A percentile compares a stretch with the other conserved stretches of the same genome.
Evolutionary conservation across 2,113 vertebrate genomes (phyloP).

Genomic region (Neoarius graeffei): DNA sequence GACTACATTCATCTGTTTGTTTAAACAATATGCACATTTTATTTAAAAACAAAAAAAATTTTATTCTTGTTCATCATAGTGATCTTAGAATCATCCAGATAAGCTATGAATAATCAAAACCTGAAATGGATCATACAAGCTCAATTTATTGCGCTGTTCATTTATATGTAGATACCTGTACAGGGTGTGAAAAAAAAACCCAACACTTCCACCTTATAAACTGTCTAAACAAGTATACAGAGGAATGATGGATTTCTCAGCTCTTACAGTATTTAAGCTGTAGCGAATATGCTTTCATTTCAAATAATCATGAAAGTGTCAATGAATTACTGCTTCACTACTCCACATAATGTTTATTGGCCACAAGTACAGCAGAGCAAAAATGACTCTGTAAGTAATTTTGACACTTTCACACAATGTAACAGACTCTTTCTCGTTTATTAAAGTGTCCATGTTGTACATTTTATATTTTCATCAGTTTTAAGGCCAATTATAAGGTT

Average conservation of each 20-base stretch:
- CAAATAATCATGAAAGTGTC: constrained; percentile 30
- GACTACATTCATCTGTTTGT: background rate
- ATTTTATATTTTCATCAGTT: background rate
- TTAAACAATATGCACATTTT: background rate
- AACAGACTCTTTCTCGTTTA: background rate
- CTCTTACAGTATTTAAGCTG: background rate
- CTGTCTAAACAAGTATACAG: background rate
- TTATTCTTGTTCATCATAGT: background rate
- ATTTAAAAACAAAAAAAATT: background rate
- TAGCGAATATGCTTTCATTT: constrained; percentile 8
- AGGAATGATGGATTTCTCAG: constrained; percentile 5
- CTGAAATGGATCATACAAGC: background rate
- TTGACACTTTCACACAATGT: background rate
- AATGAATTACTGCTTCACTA: background rate
- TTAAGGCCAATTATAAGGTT: background rate
- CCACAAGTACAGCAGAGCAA: background rate
- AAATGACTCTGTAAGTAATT: constrained; percentile 9
- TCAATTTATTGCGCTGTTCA: background rate
- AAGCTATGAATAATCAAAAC: background rate
- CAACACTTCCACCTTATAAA: background rate
- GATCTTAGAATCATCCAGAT: background rate
- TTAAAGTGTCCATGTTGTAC: background rate
- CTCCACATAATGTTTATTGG: constrained; percentile 19
- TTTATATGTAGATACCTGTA: background rate
- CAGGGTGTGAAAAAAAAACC: background rate